Conservation (phyloP, 2,888 invertebrate genomes). For the Drosophila incognita region DNA sequence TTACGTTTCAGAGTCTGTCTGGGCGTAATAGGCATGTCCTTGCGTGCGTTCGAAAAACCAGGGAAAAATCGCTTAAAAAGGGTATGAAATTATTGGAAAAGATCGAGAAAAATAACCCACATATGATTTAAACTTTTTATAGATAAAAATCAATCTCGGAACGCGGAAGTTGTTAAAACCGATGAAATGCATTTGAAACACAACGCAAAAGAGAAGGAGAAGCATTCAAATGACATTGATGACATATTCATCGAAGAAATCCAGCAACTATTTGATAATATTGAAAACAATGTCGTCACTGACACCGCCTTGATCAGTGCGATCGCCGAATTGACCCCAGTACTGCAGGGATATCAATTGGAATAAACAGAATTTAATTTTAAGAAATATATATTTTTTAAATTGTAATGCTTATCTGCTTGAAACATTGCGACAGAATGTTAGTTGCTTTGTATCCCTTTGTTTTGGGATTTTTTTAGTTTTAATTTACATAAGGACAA, state of each 20-base stretch:
- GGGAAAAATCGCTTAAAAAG: rapidly evolving
- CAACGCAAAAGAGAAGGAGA: not conserved
- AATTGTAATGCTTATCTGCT: too few species aligned
- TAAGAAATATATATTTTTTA: not conserved
- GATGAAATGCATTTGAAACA: not conserved
- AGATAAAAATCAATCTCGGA: not conserved
- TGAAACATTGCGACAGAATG: too few species aligned
- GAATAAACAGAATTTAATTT: not conserved
- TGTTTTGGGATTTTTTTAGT: not conserved
- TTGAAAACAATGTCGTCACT: slow-evolving; percentile 29
- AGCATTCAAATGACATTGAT: not conserved
- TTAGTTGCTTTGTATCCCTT: not conserved
- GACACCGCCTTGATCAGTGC: slow-evolving; percentile 23
- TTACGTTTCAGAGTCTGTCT: not conserved
- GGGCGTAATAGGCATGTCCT: slow-evolving; percentile 21
- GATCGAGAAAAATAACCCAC: not conserved
- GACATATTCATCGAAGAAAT: slow-evolving; percentile 18
- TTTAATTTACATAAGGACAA: not conserved
- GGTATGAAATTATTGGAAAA: not conserved
- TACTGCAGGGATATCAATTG: slow-evolving; percentile 19
- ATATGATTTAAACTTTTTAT: not conserved
- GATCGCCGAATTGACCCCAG: slow-evolving; percentile 25
- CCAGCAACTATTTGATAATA: slow-evolving; percentile 13
- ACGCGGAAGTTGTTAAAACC: not conserved
- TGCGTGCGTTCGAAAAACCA: not conserved